Evolutionary conservation across 2,797 vertebrate genomes (phyloP), one percentile per base, ranked within the genome.

Genomic region (Sphenodon punctatus): DNA sequence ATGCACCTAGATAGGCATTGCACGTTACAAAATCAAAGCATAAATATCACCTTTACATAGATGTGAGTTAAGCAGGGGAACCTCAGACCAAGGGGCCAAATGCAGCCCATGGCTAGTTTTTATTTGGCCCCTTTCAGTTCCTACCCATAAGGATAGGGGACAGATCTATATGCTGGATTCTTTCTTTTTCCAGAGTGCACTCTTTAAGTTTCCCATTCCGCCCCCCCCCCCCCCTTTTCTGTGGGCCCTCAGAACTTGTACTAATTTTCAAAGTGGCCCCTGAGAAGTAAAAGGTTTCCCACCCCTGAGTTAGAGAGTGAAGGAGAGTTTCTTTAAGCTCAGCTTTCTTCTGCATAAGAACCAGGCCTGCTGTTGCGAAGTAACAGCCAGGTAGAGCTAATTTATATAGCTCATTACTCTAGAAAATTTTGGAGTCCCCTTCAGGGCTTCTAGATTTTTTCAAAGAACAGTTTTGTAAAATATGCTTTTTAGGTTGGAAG

Each of bases 401-500:
- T 92, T 89, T 86, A 68, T 74, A 91, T 66, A 34, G 80, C 67
- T 65, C 80, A 38, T 85, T 75, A 67, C 80, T 87, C 81, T 74
- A 59, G 88, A 51, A 84, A 80, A 87, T 78, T 61, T 67, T 0
- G 17, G 38, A 61, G 82, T 85, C 68, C 49, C 80, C 67, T 55
- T 12, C 41, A 75, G 83, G 67, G 77, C 90, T 61, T 70, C 70
- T 77, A 91, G 88, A 78, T 91, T 90, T 90, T 81, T 48, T 41
- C 49, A 75, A 91, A 36, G 89, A 55, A 90, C 67, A 20, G 55
- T 15, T 1, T 48, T 91, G 88, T 88, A 84, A 92, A 67, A 92
- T 78, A 76, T 86, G 34, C 67, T 87, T 65, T 84, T 85, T 80
- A 84, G 90, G 82, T 83, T 84, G n/a, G n/a, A n/a, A n/a, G 92